These are phyloP conservation scores for Eudemis profundana DNA, from an alignment of 2,888 invertebrate genomes.

Conservation along the genomic window DNA sequence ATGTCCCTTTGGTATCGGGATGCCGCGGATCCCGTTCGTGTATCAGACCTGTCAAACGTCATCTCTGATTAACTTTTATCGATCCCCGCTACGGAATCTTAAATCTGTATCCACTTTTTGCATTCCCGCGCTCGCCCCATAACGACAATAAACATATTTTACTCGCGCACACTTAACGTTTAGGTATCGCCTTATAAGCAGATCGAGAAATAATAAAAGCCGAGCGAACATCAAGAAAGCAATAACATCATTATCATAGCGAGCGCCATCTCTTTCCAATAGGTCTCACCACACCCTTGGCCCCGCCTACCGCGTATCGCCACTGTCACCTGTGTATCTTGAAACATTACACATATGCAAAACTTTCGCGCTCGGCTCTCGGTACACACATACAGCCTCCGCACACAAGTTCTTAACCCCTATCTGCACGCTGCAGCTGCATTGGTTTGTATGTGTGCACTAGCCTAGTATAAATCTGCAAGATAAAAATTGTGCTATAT, in stretches of 20 bases:
- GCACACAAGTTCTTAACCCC: conserved; percentile 53
- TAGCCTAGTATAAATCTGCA: conserved; percentile 76
- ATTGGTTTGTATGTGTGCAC: conserved; percentile 54
- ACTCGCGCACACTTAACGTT: conserved; percentile 83
- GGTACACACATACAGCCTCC: conserved; percentile 59
- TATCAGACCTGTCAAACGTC: conserved; percentile 57
- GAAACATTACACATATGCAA: conserved; percentile 86
- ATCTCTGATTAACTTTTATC: conserved; percentile 72
- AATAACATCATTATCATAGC: conserved; percentile 86
- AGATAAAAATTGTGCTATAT: conserved; percentile 84
- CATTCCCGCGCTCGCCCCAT: conserved; percentile 71
- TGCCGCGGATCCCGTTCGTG: conserved; percentile 45
- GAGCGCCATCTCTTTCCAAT: conserved; percentile 84
- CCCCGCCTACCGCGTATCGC: conserved; percentile 82
- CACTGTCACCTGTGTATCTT: conserved; percentile 85
- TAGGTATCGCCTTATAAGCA: conserved; percentile 83
- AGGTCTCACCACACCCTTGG: conserved; percentile 79
- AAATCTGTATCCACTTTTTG: conserved; percentile 80
- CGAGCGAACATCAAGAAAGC: conserved; percentile 83
- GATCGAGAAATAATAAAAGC: conserved; percentile 84
- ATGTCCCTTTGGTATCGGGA: conserved; percentile 40
- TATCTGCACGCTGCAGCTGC: conserved; percentile 52
- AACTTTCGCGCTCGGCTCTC: conserved; percentile 81
- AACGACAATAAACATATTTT: conserved; percentile 83
- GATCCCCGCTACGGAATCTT: conserved; percentile 67